phyloP scores from a whole-genome alignment of 1,140 invertebrate species.

The Drosophila erecta region DNA sequence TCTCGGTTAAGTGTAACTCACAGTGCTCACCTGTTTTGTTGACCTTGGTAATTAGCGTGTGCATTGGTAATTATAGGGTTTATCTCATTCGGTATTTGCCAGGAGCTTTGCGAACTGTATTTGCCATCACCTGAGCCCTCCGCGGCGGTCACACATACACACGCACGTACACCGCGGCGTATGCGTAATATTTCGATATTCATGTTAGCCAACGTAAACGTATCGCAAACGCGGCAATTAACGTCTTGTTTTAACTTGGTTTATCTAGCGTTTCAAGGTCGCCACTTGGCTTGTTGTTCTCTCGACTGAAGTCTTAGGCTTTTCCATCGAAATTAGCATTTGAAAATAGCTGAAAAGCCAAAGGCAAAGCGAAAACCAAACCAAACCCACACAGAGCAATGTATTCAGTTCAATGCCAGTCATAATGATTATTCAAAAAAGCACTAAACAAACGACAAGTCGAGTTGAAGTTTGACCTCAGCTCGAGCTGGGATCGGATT shows the following conservation, averaged over 20 bases:
- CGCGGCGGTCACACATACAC: background rate
- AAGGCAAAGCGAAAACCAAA: slow-evolving; percentile 7
- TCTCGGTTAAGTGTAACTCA: slow-evolving; percentile 36
- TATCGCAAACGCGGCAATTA: slow-evolving; percentile 28
- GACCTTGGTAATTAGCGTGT: slow-evolving; percentile 66
- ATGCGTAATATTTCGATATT: slow-evolving; percentile 58
- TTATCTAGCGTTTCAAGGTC: slow-evolving; percentile 53
- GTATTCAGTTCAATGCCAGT: slow-evolving; percentile 75
- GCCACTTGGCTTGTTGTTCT: slow-evolving; percentile 20
- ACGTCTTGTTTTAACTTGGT: slow-evolving; percentile 62
- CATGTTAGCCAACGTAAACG: slow-evolving; percentile 29
- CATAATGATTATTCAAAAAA: slow-evolving; percentile 59
- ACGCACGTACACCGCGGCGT: slow-evolving; percentile 47
- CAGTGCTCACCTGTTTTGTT: slow-evolving; percentile 20
- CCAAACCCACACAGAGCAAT: slow-evolving; percentile 10
- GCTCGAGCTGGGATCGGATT: slow-evolving; percentile 16
- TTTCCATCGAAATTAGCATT: slow-evolving; percentile 39
- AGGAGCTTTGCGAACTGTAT: slow-evolving; percentile 25
- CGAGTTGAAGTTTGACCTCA: slow-evolving; percentile 52
- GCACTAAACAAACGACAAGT: slow-evolving; percentile 47
- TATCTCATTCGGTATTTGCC: slow-evolving; percentile 56
- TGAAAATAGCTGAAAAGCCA: slow-evolving; percentile 34
- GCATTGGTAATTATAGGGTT: slow-evolving; percentile 41
- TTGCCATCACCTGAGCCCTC: slow-evolving; percentile 28
- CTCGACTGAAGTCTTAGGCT: slow-evolving; percentile 3